Base-by-base conservation (phyloP, 2,113 vertebrate species). In the Miniopterus natalensis region DNA sequence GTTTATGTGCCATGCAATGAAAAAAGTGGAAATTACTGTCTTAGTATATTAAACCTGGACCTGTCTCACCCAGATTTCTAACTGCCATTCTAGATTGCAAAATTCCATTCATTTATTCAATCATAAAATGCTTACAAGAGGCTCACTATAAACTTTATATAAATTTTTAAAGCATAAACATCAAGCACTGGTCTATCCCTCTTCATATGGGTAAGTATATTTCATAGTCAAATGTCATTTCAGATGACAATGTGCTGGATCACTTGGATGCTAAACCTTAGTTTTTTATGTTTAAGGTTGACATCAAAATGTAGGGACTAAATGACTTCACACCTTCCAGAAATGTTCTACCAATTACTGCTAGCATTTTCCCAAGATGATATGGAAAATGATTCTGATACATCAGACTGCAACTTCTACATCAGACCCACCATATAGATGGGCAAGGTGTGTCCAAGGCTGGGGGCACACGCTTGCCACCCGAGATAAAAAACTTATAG, bases 111-210 rank as follows among this genome's bases (percentile, higher is more conserved):
- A 59, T 71, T 83, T 31, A 71, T 36, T 36, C 49, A 83, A 29
- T 51, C 59, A 95, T 80, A 42, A 81, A 90, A 66, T 36, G 66
- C 61, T 55, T 88, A 88, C 6, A 73, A 85, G 75, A 73, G 18
- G 8, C 36, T 80, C 40, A 70, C 47, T 92, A 23, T 49, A 59
- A 47, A 74, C 20, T 90, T 66, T 77, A 68, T 21, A 23, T 21
- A 63, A 25, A n/a, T 15, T 57, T 63, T 55, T 13, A 51, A 86
- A 47, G 47, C 47, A 77, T 25, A 61, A 71, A 57, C 51, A 91
- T 59, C 45, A 45, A 84, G 84, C 15, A 55, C 9, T 70, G 63
- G 8, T 92, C 83, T 55, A 25, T 49, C 29, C 25, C 14, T 88
- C 51, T 94, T 91, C 77, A 87, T 85, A 45, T 40, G 18, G 9